Evolutionary conservation across 2,888 invertebrate species (phyloP), one percentile per base, ranked within the genome.

Genomic region (Melitaea athalia): DNA sequence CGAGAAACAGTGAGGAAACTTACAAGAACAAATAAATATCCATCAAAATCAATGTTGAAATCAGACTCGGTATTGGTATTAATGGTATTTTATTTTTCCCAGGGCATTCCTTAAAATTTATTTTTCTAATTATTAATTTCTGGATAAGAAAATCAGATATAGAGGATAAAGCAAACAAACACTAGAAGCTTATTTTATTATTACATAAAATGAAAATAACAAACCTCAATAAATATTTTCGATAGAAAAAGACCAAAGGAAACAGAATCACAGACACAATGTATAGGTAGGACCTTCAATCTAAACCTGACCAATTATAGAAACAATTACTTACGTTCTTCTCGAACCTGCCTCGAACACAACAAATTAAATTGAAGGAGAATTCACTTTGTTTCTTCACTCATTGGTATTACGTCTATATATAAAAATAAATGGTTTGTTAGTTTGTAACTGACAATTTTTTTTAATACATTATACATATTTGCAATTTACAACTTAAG

Each of bases 311-410:
- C 59, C 59, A 63, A 59, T 69, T 63, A 15, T 11, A 59, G 66
- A 59, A 63, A 65, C 69, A 69, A 69, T 69, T 69, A 66, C 69
- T 66, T 66, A 63, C 47, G 59, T 52, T 59, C 38, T 38, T 63
- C 63, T 47, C 66, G 45, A 69, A 65, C 47, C 17, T 15, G 38
- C 42, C 17, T 31, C 62, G 17, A 63, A 53, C 38, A 59, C 60
- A 66, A 63, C 62, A 63, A 66, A 69, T 55, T 69, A 53, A 69
- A 66, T 59, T 52, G 50, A 47, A 50, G 38, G 15, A 38, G 57
- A 59, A 65, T 60, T 38, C 31, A 31, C n/a, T 52, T 45, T 65
- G 33, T 53, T 65, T 60, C 60, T 43, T 65, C 59, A 47, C 14
- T 24, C 17, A 59, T 33, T 11, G 24, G 3, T 45, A 43, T 4